Evolutionary conservation across 35 echinoderm and acorn worm species (phyloP).

Genomic region (Ptychodera flava): DNA sequence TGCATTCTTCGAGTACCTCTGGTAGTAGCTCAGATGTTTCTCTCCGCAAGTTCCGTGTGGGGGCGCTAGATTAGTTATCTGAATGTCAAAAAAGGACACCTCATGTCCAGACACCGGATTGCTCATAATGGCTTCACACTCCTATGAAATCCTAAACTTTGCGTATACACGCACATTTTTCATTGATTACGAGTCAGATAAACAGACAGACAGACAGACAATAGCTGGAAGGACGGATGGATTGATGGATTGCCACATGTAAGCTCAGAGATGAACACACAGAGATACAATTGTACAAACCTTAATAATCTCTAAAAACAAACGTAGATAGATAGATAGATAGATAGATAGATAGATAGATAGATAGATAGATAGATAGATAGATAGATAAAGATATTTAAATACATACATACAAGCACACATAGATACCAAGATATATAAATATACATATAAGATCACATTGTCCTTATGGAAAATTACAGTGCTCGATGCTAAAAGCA

Average conservation of each 20-base stretch:
- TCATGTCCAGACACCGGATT: background rate
- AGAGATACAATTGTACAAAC: too few species aligned
- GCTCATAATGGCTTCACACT: background rate
- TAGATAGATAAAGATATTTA: background rate
- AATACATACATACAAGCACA: background rate
- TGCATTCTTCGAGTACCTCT: background rate
- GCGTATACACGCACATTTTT: background rate
- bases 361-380: background rate
- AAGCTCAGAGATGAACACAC: too few species aligned
- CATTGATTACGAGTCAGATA: background rate
- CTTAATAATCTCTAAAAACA: too few species aligned
- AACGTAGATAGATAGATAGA: too few species aligned
- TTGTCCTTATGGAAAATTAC: background rate
- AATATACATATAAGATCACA: background rate
- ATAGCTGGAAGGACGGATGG: background rate
- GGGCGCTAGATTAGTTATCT: slow-evolving; percentile 26
- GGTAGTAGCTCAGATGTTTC: slow-evolving; percentile 22
- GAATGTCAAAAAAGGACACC: background rate
- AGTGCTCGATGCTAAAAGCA: background rate
- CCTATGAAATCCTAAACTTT: background rate
- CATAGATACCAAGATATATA: background rate
- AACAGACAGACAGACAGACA: background rate
- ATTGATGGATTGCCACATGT: background rate
- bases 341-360: background rate
- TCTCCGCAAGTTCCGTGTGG: slow-evolving; percentile 22